These are phyloP conservation scores for Mechanitis mazaeus DNA, from an alignment of 2,888 invertebrate genomes.

Conservation along the genomic window DNA sequence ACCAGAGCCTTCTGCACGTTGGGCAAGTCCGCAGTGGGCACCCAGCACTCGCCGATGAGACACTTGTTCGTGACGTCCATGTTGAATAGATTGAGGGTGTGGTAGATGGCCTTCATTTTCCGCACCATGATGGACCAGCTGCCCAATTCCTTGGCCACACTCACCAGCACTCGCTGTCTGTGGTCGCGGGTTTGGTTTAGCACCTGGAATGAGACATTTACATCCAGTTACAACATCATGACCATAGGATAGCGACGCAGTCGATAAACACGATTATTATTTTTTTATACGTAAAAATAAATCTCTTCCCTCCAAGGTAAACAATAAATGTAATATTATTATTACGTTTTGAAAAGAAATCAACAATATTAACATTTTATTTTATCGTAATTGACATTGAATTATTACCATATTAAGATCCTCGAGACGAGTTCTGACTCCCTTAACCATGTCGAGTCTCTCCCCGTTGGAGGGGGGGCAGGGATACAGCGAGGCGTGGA, in stretches of 20 bases:
- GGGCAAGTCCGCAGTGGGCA: constrained; percentile 83
- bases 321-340: too few species aligned
- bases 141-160: constrained; percentile 91
- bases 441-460: constrained; percentile 91
- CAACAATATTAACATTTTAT: too few species aligned
- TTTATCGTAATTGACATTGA: too few species aligned
- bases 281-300: too few species aligned
- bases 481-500: constrained; percentile 93
- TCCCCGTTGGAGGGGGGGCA: constrained; percentile 92
- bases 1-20: constrained; percentile 86
- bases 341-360: too few species aligned
- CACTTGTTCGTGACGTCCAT: constrained; percentile 92
- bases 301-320: too few species aligned
- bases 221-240: neutral
- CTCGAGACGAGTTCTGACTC: constrained; percentile 91
- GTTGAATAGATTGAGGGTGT: constrained; percentile 91
- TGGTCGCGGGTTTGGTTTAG: constrained; percentile 95
- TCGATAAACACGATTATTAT: too few species aligned
- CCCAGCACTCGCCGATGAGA: constrained; percentile 91
- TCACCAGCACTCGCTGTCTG: constrained; percentile 89
- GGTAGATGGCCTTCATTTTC: constrained; percentile 95
- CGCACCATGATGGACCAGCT: constrained; percentile 93
- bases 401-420: constrained; percentile 85
- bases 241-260: too few species aligned
- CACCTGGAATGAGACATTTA: constrained; percentile 72